Evolutionary conservation across 2,888 invertebrate genomes (phyloP).

Genomic region (Neoitamus cyanurus): DNA sequence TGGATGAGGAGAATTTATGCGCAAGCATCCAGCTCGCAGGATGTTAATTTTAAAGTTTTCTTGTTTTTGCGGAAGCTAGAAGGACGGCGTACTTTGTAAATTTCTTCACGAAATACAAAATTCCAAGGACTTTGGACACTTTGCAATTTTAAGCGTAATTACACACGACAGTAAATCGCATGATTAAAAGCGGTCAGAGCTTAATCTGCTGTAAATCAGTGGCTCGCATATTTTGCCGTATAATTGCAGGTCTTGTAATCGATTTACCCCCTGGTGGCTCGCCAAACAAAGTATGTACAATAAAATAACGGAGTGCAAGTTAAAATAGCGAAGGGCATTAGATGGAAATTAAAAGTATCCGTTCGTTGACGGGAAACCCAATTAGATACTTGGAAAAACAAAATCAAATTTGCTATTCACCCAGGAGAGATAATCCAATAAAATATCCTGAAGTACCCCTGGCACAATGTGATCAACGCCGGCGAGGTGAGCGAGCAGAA

Average conservation of each 20-base stretch:
- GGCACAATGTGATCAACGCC: not conserved
- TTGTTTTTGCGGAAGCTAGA: conserved; percentile 4
- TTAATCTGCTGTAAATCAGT: not conserved
- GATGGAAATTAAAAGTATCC: not conserved
- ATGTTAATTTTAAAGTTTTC: conserved; percentile 40
- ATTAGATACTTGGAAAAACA: not conserved
- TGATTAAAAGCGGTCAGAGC: not conserved
- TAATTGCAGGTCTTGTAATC: not conserved
- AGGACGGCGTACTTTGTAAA: not conserved
- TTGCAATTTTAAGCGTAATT: not conserved
- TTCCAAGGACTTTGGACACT: not conserved
- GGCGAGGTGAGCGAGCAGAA: not conserved
- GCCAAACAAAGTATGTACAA: not conserved
- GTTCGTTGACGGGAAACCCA: not conserved
- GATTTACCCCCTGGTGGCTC: not conserved
- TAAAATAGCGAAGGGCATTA: not conserved
- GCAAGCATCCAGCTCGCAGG: not conserved
- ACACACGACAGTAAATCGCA: not conserved
- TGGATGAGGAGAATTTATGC: not conserved
- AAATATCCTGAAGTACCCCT: not conserved
- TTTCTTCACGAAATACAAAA: not conserved
- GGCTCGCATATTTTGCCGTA: not conserved
- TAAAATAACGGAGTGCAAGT: not conserved
- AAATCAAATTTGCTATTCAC: not conserved
- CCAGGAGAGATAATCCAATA: not conserved